phyloP scores from a whole-genome alignment of 2,797 vertebrate genomes.

The Hippopotamyrus pictus region DNA sequence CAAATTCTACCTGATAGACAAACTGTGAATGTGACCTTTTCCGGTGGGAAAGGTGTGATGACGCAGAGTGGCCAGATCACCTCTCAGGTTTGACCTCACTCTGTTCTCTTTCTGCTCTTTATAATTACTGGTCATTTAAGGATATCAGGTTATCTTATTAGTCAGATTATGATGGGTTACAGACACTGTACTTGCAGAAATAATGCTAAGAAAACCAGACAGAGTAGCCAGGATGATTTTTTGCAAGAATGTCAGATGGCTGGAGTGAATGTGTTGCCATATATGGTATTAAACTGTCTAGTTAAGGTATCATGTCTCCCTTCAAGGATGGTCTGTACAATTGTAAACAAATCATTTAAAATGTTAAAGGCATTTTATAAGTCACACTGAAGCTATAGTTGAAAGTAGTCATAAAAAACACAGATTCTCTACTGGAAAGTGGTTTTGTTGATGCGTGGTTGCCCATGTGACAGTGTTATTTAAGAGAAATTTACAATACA shows the following conservation, averaged over 20 bases:
- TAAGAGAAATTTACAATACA: not conserved
- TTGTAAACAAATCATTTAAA: not conserved
- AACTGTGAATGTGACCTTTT: conserved; percentile 55
- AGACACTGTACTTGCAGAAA: not conserved
- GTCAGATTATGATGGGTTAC: not conserved
- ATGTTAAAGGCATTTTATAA: not conserved
- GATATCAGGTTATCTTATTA: not conserved
- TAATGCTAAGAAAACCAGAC: not conserved
- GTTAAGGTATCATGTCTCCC: not conserved
- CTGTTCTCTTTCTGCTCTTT: not conserved
- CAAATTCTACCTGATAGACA: conserved; percentile 23
- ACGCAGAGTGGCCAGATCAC: not conserved
- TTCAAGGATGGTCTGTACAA: not conserved
- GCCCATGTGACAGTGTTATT: not conserved
- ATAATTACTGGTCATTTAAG: not conserved
- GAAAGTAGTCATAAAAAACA: not conserved
- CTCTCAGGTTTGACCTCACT: not conserved
- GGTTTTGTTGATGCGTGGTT: not conserved
- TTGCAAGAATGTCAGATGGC: not conserved
- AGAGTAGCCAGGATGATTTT: not conserved
- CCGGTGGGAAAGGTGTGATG: conserved; percentile 10
- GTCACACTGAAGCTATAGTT: not conserved
- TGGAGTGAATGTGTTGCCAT: not conserved
- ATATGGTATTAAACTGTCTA: not conserved
- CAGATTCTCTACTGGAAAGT: not conserved